Evolutionary conservation across 2,113 vertebrate genomes (phyloP).

Genomic region (Paraplagusia blochii): DNA sequence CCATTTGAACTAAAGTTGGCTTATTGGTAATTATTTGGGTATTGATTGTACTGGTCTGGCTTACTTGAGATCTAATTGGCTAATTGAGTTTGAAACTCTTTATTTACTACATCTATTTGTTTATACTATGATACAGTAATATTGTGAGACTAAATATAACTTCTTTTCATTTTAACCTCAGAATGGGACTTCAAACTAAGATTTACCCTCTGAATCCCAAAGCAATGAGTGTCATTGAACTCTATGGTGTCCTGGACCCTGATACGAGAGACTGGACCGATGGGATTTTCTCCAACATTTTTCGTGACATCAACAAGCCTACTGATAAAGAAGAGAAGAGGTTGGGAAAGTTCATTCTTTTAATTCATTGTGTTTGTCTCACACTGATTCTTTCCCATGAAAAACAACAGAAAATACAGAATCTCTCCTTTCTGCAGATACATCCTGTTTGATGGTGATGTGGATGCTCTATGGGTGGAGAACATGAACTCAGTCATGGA

Average conservation of each 20-base stretch:
- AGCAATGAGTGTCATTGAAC: conserved; percentile 91
- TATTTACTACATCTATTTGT: too few relatives aligned
- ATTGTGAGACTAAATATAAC: neutral
- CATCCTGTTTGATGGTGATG: conserved; percentile 95
- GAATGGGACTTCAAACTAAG: conserved; percentile 86
- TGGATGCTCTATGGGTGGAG: conserved; percentile 97
- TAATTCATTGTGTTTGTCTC: neutral
- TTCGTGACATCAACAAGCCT: conserved; percentile 91
- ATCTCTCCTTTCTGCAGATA: conserved; percentile 75
- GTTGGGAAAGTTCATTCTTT: conserved; percentile 66
- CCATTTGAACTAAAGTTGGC: too few relatives aligned
- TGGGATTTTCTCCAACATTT: conserved; percentile 95
- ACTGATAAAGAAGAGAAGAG: conserved; percentile 91
- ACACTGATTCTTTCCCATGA: neutral
- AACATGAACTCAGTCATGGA: conserved; percentile 99
- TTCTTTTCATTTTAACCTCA: conserved; percentile 47
- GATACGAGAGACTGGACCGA: conserved; percentile 93
- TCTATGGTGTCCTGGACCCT: conserved; percentile 92
- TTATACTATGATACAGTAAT: neutral
- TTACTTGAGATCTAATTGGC: too few relatives aligned
- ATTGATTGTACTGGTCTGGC: too few relatives aligned
- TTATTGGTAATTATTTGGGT: too few relatives aligned
- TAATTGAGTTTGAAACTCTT: too few relatives aligned
- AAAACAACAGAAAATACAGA: neutral
- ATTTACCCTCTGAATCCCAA: conserved; percentile 91